phyloP scores from a whole-genome alignment of 2,797 vertebrate genomes.

The Megaceryle alcyon region DNA sequence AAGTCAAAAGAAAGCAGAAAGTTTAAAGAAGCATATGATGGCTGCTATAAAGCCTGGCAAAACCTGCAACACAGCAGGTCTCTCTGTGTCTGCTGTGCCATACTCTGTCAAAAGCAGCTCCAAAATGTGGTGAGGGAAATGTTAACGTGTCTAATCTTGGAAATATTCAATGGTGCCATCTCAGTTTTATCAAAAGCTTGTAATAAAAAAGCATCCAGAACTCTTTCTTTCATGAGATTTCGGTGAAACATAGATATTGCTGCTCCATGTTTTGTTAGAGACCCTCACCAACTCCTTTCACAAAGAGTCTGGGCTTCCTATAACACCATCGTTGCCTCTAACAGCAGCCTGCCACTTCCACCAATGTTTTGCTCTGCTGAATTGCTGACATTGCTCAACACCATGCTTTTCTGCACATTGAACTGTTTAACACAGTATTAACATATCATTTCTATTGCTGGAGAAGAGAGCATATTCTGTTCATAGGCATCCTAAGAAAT shows the following conservation, averaged over 20 bases:
- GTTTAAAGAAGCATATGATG: constrained; percentile 3
- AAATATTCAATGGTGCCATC: constrained; percentile 24
- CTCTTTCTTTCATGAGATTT: background rate
- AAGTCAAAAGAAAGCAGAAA: constrained; percentile 4
- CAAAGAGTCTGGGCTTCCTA: background rate
- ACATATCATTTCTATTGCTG: background rate
- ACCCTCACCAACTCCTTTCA: background rate
- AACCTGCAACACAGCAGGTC: constrained; percentile 42
- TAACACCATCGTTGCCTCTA: background rate
- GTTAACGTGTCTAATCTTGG: constrained; percentile 61
- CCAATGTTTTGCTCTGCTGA: constrained; percentile 31
- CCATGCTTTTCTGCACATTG: background rate
- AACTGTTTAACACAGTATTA: constrained; percentile 1
- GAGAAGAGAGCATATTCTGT: background rate
- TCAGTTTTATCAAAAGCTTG: constrained; percentile 33
- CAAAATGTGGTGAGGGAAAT: constrained; percentile 28
- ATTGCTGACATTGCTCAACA: background rate
- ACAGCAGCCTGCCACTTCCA: constrained; percentile 31
- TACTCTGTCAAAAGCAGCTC: constrained; percentile 34
- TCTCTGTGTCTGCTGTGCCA: background rate
- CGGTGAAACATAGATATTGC: constrained; percentile 50
- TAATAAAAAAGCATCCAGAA: constrained; percentile 34
- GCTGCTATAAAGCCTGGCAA: constrained; percentile 30
- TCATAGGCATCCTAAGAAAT: background rate
- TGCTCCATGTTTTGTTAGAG: constrained; percentile 14